Evolutionary conservation across 2,888 invertebrate species (phyloP), one percentile per base, ranked within the genome.

Genomic region (Drosophila atripex): DNA sequence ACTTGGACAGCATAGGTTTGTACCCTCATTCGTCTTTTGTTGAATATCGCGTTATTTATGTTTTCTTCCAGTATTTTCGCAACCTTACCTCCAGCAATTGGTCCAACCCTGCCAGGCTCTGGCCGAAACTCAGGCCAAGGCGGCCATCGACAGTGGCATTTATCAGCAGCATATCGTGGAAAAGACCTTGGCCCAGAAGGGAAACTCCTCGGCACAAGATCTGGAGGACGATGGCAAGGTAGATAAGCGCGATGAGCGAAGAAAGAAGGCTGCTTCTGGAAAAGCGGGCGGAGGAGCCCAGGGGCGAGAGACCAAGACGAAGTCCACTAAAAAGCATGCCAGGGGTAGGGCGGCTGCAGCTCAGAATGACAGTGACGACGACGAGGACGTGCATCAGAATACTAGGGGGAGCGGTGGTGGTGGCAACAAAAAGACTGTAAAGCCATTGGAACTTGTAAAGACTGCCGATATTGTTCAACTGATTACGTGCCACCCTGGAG

Each of bases 251-350:
- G 98, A 98, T 58, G 98, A 98, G 84, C 93, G 98, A 11, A 93
- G 97, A 64, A 96, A 96, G 89, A 98, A 97, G 90, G 97, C 97
- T 1, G 92, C 95, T 5, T 94, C 95, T 25, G 97, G 97, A 1
- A 98, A 98, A 93, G 95, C 95, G 51, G 98, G 98, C 12, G 98
- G 98, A 14, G 98, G 98, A 1, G 94, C 95, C 11, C 98, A 98
- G 91, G 98, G 98, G 0, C 93, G 98, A 39, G 98, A 99, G 93
- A 97, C 97, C 0, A 98, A 98, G 93, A 98, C 97, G 0, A 98
- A 97, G 90, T 96, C 97, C 2, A 96, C 96, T 0, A 98, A 98
- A 89, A 98, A 97, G 92, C 94, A 95, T 90, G 91, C 91, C 69
- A 92, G 91, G 4, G 94, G 93, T 86, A 93, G 93, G 86, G 93